Evolutionary conservation across 2,797 vertebrate genomes (phyloP).

Genomic region (Anguilla pacifica): DNA sequence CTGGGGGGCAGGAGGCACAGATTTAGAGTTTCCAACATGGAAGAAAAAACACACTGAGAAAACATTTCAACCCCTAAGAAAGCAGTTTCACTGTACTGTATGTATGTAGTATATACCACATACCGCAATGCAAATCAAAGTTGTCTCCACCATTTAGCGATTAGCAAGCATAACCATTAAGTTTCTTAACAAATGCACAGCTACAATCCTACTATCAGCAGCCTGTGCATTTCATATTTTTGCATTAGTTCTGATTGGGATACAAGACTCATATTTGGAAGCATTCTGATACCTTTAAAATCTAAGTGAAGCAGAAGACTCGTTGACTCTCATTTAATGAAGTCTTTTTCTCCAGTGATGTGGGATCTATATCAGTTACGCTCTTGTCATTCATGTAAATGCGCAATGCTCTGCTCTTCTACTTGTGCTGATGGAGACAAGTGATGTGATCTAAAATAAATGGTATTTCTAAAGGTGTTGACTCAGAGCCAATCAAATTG

Average conservation of each 20-base stretch:
- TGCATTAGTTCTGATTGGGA: neutral
- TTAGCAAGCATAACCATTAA: neutral
- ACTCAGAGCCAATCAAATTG: constrained; percentile 7
- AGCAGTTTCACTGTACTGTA: neutral
- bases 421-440: neutral
- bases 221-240: neutral
- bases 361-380: neutral
- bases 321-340: neutral
- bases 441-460: constrained; percentile 15
- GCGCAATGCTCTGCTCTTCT: neutral
- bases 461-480: constrained; percentile 2
- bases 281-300: neutral
- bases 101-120: neutral
- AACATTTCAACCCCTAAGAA: neutral
- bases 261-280: neutral
- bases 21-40: neutral
- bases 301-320: neutral
- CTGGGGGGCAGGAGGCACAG: neutral
- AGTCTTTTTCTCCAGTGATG: neutral
- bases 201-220: neutral
- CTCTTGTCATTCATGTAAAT: neutral
- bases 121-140: neutral
- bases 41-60: neutral
- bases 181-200: neutral
- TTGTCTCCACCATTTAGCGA: neutral